Base-by-base conservation (phyloP, 2,797 vertebrate species). In the Hozukius guyotensis region DNA sequence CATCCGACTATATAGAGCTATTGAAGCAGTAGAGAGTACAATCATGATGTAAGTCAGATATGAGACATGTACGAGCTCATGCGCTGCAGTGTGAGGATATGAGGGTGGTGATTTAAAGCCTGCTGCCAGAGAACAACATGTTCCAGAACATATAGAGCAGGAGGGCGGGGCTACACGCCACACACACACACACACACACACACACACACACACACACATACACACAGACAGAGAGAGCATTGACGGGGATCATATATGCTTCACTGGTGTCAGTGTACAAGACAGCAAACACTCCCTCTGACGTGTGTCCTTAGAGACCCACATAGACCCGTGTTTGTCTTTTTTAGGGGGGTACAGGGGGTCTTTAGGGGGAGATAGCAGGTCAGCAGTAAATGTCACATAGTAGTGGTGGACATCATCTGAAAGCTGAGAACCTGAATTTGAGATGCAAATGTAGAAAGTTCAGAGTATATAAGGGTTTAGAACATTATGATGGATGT, bases 111-210 rank as follows among this genome's bases (percentile, higher is more conserved):
- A 38, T 65, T 57, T 76, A 60, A 65, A 69, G 42, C 29, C n/a
- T 3, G 31, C 71, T 68, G 63, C 67, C 72, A 72, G 72, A 81
- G 85, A 78, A 87, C 75, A 87, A 78, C 72, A 72, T 84, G 75
- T 87, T 74, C 78, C 31, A 29, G 24, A 55, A 81, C 63, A 60
- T 81, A 64, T 38, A 72, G 67, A 63, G 1, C 25, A 52, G 5
- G 10, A 62, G 66, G 77, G 78, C 8, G 52, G 56, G 55, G 61
- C 74, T 70, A 67, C 53, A 9, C 57, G 3, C 11, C 4, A 16
- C 31, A 65, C 24, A 36, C 18, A 27, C 13, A 18, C 32, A 62
- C 36, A 66, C 56, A 55, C 2, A 32, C 2, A 16, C 5, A 12
- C 3, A 62, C 0, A 16, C 14, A 70, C n/a, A 27, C 52, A 53